Percentiles rank a stretch among this genome's conserved stretches.
phyloP scores from a whole-genome alignment of 2,797 vertebrate genomes.

The Oreochromis mossambicus region DNA sequence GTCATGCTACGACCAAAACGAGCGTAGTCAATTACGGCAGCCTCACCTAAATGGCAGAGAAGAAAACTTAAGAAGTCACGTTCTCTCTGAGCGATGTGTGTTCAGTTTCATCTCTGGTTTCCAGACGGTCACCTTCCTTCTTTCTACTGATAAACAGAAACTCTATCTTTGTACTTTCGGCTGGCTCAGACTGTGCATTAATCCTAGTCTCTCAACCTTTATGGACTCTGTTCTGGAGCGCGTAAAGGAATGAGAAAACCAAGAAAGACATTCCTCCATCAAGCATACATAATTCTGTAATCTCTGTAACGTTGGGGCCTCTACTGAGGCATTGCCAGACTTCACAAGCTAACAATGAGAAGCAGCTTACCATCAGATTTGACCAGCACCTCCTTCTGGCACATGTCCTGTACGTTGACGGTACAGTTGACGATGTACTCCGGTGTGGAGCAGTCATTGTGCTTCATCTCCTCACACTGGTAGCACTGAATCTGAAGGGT shows the following conservation, averaged over 20 bases:
- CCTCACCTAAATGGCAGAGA: not conserved
- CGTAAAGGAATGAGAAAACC: not conserved
- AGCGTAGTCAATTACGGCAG: not conserved
- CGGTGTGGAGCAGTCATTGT: slow-evolving; percentile 92
- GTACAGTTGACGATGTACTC: slow-evolving; percentile 97
- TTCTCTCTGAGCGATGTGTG: not conserved
- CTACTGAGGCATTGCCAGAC: not conserved
- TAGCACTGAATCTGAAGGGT: slow-evolving; percentile 97
- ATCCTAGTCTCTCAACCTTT: not conserved
- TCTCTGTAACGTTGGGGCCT: not conserved
- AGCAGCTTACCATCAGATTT: slow-evolving; percentile 84
- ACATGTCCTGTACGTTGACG: slow-evolving; percentile 97
- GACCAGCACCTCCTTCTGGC: slow-evolving; percentile 97
- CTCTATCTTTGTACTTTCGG: not conserved
- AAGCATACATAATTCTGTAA: not conserved
- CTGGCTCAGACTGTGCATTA: not conserved
- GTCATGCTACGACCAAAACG: not conserved
- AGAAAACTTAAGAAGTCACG: not conserved
- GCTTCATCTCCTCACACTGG: slow-evolving; percentile 95
- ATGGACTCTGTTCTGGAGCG: not conserved
- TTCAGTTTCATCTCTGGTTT: not conserved
- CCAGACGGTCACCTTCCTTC: slow-evolving; percentile 22
- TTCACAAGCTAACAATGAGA: not conserved
- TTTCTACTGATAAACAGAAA: not conserved
- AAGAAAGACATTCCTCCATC: not conserved